Evolutionary conservation across 2,113 vertebrate genomes (phyloP).

Genomic region (Sylvia atricapilla): DNA sequence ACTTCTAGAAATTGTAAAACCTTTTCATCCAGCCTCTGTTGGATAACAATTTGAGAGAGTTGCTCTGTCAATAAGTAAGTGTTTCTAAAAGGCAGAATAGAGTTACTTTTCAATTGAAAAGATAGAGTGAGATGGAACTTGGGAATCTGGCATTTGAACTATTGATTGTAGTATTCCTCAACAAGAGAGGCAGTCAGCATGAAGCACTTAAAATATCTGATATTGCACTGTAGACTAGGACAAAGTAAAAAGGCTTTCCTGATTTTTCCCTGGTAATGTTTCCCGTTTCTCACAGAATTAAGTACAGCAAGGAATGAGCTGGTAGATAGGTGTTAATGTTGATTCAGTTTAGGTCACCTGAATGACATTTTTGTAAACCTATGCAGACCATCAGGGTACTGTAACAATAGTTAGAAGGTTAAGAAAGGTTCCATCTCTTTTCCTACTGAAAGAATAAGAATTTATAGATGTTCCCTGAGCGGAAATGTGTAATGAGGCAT

Average conservation of each 20-base stretch:
- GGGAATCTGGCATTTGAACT: not conserved
- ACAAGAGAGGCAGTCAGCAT: not conserved
- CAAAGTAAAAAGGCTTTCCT: not conserved
- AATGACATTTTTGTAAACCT: not conserved
- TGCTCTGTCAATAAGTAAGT: not conserved
- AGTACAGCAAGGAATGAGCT: not conserved
- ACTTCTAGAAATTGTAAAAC: not conserved
- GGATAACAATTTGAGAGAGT: not conserved
- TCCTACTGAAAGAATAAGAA: not conserved
- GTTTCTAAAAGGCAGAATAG: not conserved
- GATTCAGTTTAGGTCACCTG: not conserved
- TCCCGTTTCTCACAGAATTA: not conserved
- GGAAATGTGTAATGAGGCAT: not conserved
- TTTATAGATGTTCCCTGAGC: not conserved
- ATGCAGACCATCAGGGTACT: not conserved
- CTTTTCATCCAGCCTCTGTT: not conserved
- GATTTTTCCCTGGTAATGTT: not conserved
- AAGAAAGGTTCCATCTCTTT: not conserved
- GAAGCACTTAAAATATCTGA: not conserved
- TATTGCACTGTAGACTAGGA: not conserved
- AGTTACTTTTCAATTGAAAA: not conserved
- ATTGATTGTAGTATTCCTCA: not conserved
- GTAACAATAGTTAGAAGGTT: not conserved
- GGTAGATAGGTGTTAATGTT: not conserved
- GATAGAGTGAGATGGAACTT: not conserved